These are phyloP conservation scores for Carollia perspicillata DNA, from an alignment of 2,113 vertebrate genomes.

Conservation along the genomic window DNA sequence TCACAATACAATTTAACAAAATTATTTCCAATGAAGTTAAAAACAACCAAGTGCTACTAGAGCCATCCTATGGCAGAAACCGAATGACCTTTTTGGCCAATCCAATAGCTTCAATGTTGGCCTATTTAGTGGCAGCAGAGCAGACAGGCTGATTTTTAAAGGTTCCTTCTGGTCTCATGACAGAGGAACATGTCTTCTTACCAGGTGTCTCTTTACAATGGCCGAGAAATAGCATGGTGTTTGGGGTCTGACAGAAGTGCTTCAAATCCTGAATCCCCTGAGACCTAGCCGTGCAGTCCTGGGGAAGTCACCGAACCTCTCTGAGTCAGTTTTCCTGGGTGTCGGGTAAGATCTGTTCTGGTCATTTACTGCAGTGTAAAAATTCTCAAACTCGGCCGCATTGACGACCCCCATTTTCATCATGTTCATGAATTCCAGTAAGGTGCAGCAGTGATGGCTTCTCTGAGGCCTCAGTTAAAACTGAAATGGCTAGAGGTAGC, in stretches of 20 bases:
- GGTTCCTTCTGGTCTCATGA: background rate
- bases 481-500: background rate
- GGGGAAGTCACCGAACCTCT: background rate
- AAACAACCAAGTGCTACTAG: too few relatives aligned
- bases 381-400: background rate
- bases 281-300: background rate
- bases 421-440: background rate
- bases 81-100: too few relatives aligned
- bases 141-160: background rate
- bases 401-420: background rate
- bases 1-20: too few relatives aligned
- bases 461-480: background rate
- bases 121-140: background rate
- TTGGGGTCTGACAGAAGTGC: background rate
- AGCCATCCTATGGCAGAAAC: too few relatives aligned
- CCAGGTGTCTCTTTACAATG: background rate
- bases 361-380: background rate
- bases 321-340: background rate
- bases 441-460: background rate
- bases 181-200: background rate
- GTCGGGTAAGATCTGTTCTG: background rate
- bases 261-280: background rate
- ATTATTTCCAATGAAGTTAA: too few relatives aligned
- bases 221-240: background rate
- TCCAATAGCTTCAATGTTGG: background rate